Conservation (phyloP, 2,797 vertebrate species). For the Acipenser transmontanus region DNA sequence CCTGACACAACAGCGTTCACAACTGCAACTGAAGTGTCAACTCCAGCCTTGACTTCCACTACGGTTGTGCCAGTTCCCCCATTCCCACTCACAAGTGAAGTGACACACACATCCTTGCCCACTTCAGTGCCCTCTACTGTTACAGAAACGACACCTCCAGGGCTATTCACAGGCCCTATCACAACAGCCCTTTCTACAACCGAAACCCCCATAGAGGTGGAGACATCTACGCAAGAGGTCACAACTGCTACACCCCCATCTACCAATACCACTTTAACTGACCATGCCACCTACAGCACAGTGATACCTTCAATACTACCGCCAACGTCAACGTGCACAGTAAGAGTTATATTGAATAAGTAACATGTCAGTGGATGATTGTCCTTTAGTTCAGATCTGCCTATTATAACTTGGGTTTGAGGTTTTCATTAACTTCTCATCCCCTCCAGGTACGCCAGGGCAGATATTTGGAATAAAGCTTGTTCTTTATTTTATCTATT, state of each 20-base stretch:
- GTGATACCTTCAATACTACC: slow-evolving; percentile 39
- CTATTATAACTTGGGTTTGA: too few species aligned
- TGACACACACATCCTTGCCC: not conserved
- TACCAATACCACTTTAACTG: slow-evolving; percentile 21
- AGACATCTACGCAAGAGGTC: slow-evolving; percentile 32
- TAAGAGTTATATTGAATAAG: slow-evolving; percentile 33
- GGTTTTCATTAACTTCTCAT: slow-evolving; percentile 5
- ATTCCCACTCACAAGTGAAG: slow-evolving; percentile 13
- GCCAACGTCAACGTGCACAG: slow-evolving; percentile 61
- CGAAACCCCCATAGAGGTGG: slow-evolving; percentile 19
- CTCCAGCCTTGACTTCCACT: slow-evolving; percentile 20
- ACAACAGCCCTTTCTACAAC: slow-evolving; percentile 19
- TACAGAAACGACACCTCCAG: slow-evolving; percentile 22
- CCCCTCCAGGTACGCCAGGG: slow-evolving; percentile 5
- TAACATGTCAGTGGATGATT: too few species aligned
- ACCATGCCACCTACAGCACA: slow-evolving; percentile 34
- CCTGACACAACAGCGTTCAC: slow-evolving; percentile 17
- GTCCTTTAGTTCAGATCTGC: too few species aligned
- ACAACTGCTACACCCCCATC: slow-evolving; percentile 33
- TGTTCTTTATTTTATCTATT: not conserved
- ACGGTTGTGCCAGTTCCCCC: not conserved
- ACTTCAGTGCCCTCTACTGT: slow-evolving; percentile 19
- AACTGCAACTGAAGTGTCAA: slow-evolving; percentile 21
- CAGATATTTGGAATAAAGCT: slow-evolving; percentile 22
- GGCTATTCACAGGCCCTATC: slow-evolving; percentile 28